Percentiles rank a stretch among this genome's conserved stretches.
These are phyloP conservation scores for Cyprinus carpio DNA, from an alignment of 2,113 vertebrate species.

Conservation along the genomic window DNA sequence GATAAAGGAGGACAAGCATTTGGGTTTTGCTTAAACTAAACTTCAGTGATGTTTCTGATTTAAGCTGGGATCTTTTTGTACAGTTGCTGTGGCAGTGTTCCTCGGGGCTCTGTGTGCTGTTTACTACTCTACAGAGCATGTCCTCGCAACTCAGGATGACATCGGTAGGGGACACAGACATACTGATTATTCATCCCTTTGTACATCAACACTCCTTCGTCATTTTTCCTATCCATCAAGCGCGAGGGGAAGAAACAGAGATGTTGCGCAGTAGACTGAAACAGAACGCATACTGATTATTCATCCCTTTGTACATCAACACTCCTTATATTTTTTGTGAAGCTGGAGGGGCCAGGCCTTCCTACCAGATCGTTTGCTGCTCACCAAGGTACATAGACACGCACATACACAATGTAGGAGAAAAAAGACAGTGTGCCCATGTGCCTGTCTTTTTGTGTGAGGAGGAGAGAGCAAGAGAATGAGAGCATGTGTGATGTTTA, in stretches of 20 bases:
- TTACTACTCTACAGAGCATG: conserved; percentile 20
- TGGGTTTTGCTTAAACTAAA: not conserved
- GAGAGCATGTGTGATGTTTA: conserved; percentile 51
- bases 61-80: conserved; percentile 6
- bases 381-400: conserved; percentile 23
- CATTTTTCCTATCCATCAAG: conserved; percentile 35
- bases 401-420: not conserved
- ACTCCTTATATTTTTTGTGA: conserved; percentile 43
- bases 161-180: conserved; percentile 37
- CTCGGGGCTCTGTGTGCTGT: not conserved
- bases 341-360: conserved; percentile 33
- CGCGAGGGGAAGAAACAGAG: conserved; percentile 2
- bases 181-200: conserved; percentile 41
- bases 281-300: too few relatives aligned
- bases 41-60: not conserved
- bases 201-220: conserved; percentile 25
- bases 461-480: not conserved
- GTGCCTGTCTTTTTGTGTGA: conserved; percentile 17
- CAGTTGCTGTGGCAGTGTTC: conserved; percentile 4
- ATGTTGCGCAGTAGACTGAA: conserved; percentile 44
- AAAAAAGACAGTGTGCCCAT: not conserved
- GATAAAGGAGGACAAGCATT: not conserved
- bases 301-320: too few relatives aligned
- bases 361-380: conserved; percentile 37
- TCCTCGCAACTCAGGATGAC: conserved; percentile 36